Conservation (phyloP, 2,797 vertebrate genomes). For the Iguana delicatissima region DNA sequence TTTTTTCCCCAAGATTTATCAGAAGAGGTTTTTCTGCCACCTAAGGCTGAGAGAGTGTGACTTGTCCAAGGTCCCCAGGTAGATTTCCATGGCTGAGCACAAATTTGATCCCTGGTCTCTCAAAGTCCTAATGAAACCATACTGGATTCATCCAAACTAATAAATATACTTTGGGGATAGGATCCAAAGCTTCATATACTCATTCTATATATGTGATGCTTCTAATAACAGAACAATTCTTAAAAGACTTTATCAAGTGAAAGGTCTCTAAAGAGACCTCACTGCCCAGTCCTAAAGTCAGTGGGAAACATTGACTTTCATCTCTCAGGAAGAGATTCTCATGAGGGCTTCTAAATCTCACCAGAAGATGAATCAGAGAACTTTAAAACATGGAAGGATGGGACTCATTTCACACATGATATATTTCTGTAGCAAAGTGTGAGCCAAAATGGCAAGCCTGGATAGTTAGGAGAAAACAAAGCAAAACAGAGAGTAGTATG, state of each 20-base stretch:
- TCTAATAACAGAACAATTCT: neutral
- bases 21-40: no score
- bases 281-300: neutral
- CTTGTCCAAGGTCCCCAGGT: no score
- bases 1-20: no score
- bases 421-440: neutral
- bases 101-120: no score
- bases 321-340: neutral
- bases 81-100: no score
- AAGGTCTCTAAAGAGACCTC: neutral
- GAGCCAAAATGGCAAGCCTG: neutral
- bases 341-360: neutral
- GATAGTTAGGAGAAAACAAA: neutral
- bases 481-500: neutral
- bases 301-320: neutral
- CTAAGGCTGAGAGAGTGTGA: no score
- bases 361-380: neutral
- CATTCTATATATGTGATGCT: neutral
- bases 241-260: neutral
- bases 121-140: no score
- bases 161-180: no score
- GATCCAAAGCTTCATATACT: neutral
- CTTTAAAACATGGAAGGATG: neutral
- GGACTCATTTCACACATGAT: neutral
- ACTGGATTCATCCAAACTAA: no score